Base-by-base conservation (phyloP, 2,797 vertebrate genomes). In the Choloepus didactylus region DNA sequence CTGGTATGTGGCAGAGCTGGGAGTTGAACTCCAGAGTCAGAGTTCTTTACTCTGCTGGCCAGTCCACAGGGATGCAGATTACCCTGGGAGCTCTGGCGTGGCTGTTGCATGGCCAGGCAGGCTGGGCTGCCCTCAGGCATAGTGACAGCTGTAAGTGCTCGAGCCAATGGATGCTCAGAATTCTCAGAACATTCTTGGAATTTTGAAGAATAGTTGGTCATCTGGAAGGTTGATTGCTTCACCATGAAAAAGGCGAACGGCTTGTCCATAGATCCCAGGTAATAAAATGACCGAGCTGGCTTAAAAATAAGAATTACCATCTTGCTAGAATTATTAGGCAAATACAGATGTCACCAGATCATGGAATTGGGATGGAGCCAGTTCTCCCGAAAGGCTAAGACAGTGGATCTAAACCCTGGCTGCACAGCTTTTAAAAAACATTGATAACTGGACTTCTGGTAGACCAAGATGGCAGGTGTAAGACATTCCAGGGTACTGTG, bases 291-390 rank as follows among this genome's bases (percentile, higher is more conserved):
- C 14, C 15, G 19, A 93, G 21, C 46, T 89, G 73, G 14, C 69
- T 94, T 94, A 77, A 44, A 90, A 72, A 15, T 38, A 85, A 82
- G 56, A 80, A 41, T 19, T 41, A 5, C 15, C 29, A 41, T 88
- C 94, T 54, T 76, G 46, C 46, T 80, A 44, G 70, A 86, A 82
- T 49, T n/a, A 64, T 29, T n/a, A 91, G n/a, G 69, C 31, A 62
- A 81, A 84, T 25, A 70, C 21, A 56, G n/a, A 70, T 60, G 51
- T 46, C 9, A 51, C 8, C 73, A 93, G 69, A 85, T 54, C 21
- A 82, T 59, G 66, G 64, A 38, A 82, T 21, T 38, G 5, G 7
- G 49, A 38, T 46, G 25, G 9, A 69, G 29, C 21, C 41, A 41
- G 14, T 38, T 84, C 44, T 90, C 67, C 62, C 1, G 16, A 89